Evolutionary conservation across 2,888 invertebrate genomes (phyloP).

Genomic region (Hirtodrosophila alboralis): DNA sequence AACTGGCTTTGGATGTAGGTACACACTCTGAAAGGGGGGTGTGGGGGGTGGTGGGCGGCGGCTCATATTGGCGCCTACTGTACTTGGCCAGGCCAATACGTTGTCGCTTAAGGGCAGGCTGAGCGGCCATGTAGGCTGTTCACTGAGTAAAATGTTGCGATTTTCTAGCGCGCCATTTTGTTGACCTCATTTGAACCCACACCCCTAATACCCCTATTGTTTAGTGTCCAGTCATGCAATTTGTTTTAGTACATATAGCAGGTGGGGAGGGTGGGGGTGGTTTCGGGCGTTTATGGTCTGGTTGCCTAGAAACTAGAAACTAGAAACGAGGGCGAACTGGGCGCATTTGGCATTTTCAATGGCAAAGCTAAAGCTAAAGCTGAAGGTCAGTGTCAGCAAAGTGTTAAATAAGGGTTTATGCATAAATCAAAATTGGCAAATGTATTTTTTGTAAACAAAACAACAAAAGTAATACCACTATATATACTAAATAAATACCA

Average conservation of each 20-base stretch:
- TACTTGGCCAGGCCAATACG: conserved; percentile 38
- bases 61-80: conserved; percentile 62
- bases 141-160: conserved; percentile 30
- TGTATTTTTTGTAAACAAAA: too few relatives aligned
- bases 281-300: conserved; percentile 8
- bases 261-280: conserved; percentile 3
- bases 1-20: conserved; percentile 26
- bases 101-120: conserved; percentile 28
- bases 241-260: conserved; percentile 7
- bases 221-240: conserved; percentile 31
- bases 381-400: conserved; percentile 46
- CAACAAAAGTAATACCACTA: too few relatives aligned
- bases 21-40: conserved; percentile 20
- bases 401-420: not conserved
- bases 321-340: conserved; percentile 21
- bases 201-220: conserved; percentile 18
- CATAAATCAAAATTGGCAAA: not conserved
- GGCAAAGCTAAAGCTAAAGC: conserved; percentile 36
- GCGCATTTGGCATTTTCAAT: conserved; percentile 53
- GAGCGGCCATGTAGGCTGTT: not conserved
- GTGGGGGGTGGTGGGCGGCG: too few relatives aligned
- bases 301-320: conserved; percentile 49
- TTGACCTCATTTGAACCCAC: conserved; percentile 66
- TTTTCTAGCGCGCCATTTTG: conserved; percentile 38
- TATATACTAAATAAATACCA: not conserved